Percentiles rank a stretch among this genome's conserved stretches.
Conservation (phyloP, 2,888 invertebrate species). For the Dimorphilus gyrociliatus region DNA sequence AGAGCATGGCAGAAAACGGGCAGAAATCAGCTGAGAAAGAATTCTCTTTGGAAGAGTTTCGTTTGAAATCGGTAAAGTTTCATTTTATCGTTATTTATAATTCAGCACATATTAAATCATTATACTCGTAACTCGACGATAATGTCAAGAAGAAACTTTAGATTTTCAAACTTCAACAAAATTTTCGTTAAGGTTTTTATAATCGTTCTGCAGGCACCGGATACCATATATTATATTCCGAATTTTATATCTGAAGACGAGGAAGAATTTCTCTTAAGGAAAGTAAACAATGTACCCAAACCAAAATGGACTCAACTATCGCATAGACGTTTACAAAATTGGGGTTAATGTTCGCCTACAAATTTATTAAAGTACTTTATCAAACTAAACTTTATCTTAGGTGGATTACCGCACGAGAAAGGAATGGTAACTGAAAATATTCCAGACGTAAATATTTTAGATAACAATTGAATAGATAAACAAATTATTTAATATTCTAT, state of each 20-base stretch:
- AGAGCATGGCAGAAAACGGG: no score
- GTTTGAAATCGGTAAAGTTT: no score
- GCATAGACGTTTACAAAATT: constrained; percentile 83
- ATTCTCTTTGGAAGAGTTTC: no score
- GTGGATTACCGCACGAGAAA: constrained; percentile 77
- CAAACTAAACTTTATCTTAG: constrained; percentile 18
- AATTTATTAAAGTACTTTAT: constrained; percentile 3
- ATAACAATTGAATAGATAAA: constrained; percentile 1
- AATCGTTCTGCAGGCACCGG: constrained; percentile 20
- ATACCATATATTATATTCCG: constrained; percentile 59
- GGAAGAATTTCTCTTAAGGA: constrained; percentile 48
- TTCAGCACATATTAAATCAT: no score
- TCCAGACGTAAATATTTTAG: constrained; percentile 44
- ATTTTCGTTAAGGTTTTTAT: no score
- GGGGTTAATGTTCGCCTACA: constrained; percentile 47
- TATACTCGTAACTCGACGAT: no score
- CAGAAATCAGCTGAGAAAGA: no score
- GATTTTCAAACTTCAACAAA: no score
- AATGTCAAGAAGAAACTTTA: no score
- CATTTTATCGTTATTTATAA: no score
- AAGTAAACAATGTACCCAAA: constrained; percentile 61
- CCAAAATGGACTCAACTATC: constrained; percentile 90
- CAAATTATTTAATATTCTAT: constrained; percentile 5
- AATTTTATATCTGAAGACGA: constrained; percentile 59
- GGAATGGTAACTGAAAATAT: constrained; percentile 81